A percentile compares a stretch with the other conserved stretches of the same genome.
phyloP scores from a whole-genome alignment of 2,888 invertebrate genomes.

The Platynereis dumerilii region DNA sequence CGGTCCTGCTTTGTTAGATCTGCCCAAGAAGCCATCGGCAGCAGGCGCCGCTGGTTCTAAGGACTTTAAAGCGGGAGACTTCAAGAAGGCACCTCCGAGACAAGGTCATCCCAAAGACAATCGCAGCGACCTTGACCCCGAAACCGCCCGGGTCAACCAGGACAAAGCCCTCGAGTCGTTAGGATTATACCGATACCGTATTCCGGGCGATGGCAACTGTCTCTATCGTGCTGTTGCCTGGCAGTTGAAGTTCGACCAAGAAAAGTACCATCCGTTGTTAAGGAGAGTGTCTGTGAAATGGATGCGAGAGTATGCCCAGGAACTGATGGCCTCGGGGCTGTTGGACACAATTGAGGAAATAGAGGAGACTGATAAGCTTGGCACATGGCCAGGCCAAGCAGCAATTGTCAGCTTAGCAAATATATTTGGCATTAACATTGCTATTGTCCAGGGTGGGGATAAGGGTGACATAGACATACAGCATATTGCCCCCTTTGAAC shows the following conservation, averaged over 20 bases:
- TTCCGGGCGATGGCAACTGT: conserved; percentile 34
- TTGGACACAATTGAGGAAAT: conserved; percentile 26
- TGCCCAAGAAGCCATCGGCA: too few species aligned
- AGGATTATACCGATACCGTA: conserved; percentile 28
- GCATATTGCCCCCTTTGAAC: conserved; percentile 30
- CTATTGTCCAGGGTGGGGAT: conserved; percentile 34
- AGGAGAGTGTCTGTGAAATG: conserved; percentile 23
- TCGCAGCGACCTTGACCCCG: conserved; percentile 6
- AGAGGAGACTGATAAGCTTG: conserved; percentile 17
- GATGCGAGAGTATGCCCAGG: conserved; percentile 26
- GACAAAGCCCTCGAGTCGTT: conserved; percentile 26
- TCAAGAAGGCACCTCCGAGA: too few species aligned
- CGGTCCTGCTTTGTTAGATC: too few species aligned
- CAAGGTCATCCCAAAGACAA: too few species aligned
- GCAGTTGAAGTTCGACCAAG: conserved; percentile 29
- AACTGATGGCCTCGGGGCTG: conserved; percentile 27
- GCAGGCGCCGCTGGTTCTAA: too few species aligned
- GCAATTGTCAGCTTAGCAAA: conserved; percentile 33
- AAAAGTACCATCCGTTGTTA: conserved; percentile 22
- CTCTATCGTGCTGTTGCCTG: conserved; percentile 31
- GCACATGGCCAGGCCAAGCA: conserved; percentile 31
- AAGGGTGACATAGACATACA: conserved; percentile 33
- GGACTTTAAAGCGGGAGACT: too few species aligned
- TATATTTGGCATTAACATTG: conserved; percentile 29
- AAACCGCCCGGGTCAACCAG: conserved; percentile 18